These are phyloP conservation scores for Phortica okadai DNA, from an alignment of 2,888 invertebrate genomes.

Conservation along the genomic window DNA sequence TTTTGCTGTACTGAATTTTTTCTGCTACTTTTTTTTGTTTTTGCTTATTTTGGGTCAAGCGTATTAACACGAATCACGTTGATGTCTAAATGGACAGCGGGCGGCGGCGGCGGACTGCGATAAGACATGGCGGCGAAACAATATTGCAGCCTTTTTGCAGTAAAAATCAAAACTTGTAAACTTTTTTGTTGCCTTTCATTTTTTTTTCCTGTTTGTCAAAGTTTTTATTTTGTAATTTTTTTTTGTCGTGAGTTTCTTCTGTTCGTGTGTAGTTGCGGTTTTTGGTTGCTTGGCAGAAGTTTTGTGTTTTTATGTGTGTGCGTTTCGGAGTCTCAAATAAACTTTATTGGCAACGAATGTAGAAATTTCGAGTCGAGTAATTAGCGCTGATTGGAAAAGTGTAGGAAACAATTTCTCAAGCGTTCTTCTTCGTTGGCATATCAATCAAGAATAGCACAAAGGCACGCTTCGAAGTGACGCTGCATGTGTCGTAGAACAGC, in stretches of 20 bases:
- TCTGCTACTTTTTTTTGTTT: slow-evolving; percentile 1
- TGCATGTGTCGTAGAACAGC: too few relatives aligned
- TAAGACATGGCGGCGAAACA: background rate
- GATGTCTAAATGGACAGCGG: background rate
- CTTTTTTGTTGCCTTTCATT: background rate
- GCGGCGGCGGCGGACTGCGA: background rate
- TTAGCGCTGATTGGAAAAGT: background rate
- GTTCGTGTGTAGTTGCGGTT: background rate
- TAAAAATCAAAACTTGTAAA: slow-evolving; percentile 14
- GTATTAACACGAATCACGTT: slow-evolving; percentile 17
- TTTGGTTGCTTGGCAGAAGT: background rate
- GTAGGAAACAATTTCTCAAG: background rate
- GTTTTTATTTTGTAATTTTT: background rate
- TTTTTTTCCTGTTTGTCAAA: background rate
- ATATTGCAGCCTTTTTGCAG: slow-evolving; percentile 24
- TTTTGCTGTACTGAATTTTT: background rate
- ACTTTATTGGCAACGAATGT: background rate
- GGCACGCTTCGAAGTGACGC: too few relatives aligned
- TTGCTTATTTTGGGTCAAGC: slow-evolving; percentile 5
- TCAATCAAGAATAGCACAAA: too few relatives aligned
- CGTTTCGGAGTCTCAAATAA: background rate
- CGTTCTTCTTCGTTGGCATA: too few relatives aligned
- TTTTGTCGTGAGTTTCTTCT: background rate
- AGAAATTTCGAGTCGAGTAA: background rate
- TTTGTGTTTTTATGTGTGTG: background rate